These are phyloP conservation scores for Phengaris alcon DNA, from an alignment of 2,888 invertebrate species.

Conservation along the genomic window DNA sequence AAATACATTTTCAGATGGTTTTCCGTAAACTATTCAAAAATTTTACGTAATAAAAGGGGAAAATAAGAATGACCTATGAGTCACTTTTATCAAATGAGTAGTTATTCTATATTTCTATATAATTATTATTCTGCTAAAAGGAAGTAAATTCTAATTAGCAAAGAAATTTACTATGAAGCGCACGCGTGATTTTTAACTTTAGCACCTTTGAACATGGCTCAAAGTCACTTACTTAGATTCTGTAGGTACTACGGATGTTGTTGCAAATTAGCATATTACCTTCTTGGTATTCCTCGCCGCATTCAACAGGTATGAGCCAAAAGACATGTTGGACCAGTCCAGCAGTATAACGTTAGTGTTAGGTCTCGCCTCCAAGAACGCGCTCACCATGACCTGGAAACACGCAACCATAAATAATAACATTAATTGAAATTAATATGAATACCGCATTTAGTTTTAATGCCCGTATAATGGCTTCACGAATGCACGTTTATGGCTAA, in stretches of 20 bases:
- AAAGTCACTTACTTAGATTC: background rate
- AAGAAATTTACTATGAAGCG: background rate
- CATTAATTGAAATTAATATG: background rate
- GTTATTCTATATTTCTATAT: too few species aligned
- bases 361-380: conserved; percentile 66
- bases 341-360: conserved; percentile 67
- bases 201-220: background rate
- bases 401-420: conserved; percentile 19
- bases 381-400: conserved; percentile 66
- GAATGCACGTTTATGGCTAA: background rate
- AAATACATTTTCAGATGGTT: background rate
- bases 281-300: conserved; percentile 81
- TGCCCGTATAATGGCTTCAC: background rate
- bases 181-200: background rate
- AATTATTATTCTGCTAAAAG: conserved; percentile 45
- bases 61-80: background rate
- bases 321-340: conserved; percentile 76
- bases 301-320: conserved; percentile 75
- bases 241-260: background rate
- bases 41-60: background rate
- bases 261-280: conserved; percentile 52
- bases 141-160: background rate
- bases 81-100: background rate
- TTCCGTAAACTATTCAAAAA: background rate
- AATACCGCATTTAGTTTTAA: background rate